A percentile compares a stretch with the other conserved stretches of the same genome.
Conservation (phyloP, 2,888 invertebrate genomes). For the Resseliella maxima region DNA sequence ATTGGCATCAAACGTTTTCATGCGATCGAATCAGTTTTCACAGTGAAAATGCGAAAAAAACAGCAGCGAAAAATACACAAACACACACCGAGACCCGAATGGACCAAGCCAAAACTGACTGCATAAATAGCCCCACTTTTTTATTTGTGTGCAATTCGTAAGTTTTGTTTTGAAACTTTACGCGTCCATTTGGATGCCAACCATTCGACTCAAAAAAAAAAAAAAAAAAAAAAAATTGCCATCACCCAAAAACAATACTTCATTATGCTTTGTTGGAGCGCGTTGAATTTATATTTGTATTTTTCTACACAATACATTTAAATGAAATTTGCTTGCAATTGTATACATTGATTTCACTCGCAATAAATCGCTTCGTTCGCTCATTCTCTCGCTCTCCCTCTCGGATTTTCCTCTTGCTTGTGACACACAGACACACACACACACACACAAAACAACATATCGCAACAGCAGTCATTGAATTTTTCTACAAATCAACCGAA, state of each 20-base stretch:
- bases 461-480: neutral
- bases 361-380: neutral
- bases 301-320: neutral
- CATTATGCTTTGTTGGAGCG: neutral
- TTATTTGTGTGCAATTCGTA: too few relatives aligned
- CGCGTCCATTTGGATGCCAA: neutral
- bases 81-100: neutral
- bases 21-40: neutral
- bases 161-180: too few relatives aligned
- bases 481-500: neutral
- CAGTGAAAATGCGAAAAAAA: neutral
- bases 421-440: too few relatives aligned
- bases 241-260: slow-evolving; percentile 4
- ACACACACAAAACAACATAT: too few relatives aligned
- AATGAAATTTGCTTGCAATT: slow-evolving; percentile 4
- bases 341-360: neutral
- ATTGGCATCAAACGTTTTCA: neutral
- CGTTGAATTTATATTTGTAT: neutral
- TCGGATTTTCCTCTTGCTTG: too few relatives aligned
- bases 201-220: neutral
- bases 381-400: too few relatives aligned
- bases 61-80: neutral
- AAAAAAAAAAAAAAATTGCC: neutral
- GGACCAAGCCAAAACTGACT: neutral
- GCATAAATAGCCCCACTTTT: slow-evolving; percentile 23